phyloP scores from a whole-genome alignment of 2,888 invertebrate species.

The Meteorus colon region DNA sequence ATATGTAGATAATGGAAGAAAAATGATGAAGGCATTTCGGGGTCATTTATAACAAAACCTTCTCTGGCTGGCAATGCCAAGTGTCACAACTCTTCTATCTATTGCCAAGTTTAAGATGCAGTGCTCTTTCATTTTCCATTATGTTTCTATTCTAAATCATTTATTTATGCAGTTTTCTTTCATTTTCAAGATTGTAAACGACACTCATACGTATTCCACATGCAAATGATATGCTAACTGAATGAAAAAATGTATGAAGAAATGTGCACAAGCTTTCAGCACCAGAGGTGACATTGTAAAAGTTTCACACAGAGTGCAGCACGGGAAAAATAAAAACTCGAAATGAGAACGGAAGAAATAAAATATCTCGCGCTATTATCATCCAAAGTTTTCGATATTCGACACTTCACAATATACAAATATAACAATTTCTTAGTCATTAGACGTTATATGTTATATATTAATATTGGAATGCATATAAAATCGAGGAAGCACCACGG shows the following conservation, averaged over 20 bases:
- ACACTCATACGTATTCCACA: conserved; percentile 21
- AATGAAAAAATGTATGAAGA: conserved; percentile 33
- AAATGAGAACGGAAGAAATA: no score
- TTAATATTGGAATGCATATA: neutral
- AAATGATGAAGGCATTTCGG: no score
- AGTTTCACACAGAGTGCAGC: neutral
- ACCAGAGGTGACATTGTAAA: conserved; percentile 3
- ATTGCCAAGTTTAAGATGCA: conserved; percentile 20
- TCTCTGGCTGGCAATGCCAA: no score
- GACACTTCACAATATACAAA: no score
- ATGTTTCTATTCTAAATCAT: neutral
- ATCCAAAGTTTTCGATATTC: no score
- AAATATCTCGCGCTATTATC: no score
- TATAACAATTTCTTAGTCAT: no score
- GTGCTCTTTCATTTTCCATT: neutral
- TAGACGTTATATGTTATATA: no score
- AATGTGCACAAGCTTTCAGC: conserved; percentile 1
- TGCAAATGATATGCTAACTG: conserved; percentile 38
- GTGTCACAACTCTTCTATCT: conserved; percentile 12
- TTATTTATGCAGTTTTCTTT: conserved; percentile 3
- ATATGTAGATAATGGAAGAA: no score
- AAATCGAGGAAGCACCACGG: neutral
- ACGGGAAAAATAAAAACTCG: no score
- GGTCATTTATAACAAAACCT: no score
- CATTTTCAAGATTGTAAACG: conserved; percentile 3